These are phyloP conservation scores for Melolontha melolontha DNA, from an alignment of 2,888 invertebrate species.

Conservation along the genomic window DNA sequence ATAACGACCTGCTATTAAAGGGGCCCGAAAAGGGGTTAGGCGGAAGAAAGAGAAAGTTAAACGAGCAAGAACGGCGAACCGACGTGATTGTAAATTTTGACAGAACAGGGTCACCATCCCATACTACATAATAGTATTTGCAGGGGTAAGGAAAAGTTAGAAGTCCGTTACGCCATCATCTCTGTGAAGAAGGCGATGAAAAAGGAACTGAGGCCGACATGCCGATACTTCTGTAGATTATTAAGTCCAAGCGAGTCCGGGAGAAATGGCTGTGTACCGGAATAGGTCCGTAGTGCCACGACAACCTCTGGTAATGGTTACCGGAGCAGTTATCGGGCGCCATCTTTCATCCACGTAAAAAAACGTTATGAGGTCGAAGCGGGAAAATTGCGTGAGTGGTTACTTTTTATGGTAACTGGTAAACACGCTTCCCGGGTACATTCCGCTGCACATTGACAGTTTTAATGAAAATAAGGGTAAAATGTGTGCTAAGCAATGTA, in stretches of 20 bases:
- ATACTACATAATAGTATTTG: neutral
- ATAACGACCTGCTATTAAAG: slow-evolving; percentile 34
- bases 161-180: too few species aligned
- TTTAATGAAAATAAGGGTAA: slow-evolving; percentile 20
- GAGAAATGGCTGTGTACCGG: slow-evolving; percentile 49
- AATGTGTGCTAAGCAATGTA: slow-evolving; percentile 13
- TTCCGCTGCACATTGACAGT: slow-evolving; percentile 19
- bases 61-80: slow-evolving; percentile 10
- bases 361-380: slow-evolving; percentile 54
- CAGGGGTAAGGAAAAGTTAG: neutral
- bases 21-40: slow-evolving; percentile 5
- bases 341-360: slow-evolving; percentile 59
- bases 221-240: slow-evolving; percentile 47
- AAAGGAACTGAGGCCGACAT: slow-evolving; percentile 41
- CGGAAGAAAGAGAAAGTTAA: slow-evolving; percentile 1
- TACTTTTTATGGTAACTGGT: slow-evolving; percentile 61
- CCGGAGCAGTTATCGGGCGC: slow-evolving; percentile 56
- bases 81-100: slow-evolving; percentile 34
- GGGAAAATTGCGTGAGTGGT: slow-evolving; percentile 61
- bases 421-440: slow-evolving; percentile 49
- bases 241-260: slow-evolving; percentile 52
- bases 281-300: slow-evolving; percentile 50
- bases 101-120: slow-evolving; percentile 33
- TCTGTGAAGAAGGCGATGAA: neutral
- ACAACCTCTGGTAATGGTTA: slow-evolving; percentile 58